Conservation (phyloP, 2,113 vertebrate species). For the Asarcornis scutulata region DNA sequence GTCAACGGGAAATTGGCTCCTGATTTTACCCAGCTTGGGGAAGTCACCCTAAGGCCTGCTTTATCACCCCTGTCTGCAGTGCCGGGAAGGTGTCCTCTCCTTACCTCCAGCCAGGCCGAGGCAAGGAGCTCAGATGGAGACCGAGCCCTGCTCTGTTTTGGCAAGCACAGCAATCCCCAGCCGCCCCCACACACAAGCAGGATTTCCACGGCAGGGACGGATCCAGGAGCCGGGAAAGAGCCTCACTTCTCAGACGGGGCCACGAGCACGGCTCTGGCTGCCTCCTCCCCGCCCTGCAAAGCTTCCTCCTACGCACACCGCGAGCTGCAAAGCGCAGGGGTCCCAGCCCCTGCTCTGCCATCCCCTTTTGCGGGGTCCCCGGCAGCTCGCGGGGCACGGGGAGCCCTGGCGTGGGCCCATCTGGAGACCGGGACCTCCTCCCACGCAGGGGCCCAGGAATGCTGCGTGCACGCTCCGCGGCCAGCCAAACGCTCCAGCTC, state of each 20-base stretch:
- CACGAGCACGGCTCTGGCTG: neutral
- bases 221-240: neutral
- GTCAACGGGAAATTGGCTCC: slow-evolving; percentile 55
- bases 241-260: neutral
- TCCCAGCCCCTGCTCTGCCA: neutral
- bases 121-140: neutral
- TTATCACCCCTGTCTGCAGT: neutral
- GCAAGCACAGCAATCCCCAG: neutral
- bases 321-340: fast-evolving
- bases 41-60: slow-evolving; percentile 48
- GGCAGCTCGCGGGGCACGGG: neutral
- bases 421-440: neutral
- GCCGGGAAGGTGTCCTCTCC: neutral
- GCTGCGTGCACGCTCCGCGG: neutral
- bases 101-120: neutral
- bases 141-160: neutral
- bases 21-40: slow-evolving; percentile 17
- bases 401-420: slow-evolving; percentile 16
- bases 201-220: neutral
- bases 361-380: neutral
- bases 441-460: slow-evolving; percentile 34
- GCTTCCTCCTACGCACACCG: neutral
- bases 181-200: neutral
- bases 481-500: slow-evolving; percentile 45
- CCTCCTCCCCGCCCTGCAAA: neutral